Conservation (phyloP, 2,888 invertebrate genomes). For the Aspidapion aeneum region DNA sequence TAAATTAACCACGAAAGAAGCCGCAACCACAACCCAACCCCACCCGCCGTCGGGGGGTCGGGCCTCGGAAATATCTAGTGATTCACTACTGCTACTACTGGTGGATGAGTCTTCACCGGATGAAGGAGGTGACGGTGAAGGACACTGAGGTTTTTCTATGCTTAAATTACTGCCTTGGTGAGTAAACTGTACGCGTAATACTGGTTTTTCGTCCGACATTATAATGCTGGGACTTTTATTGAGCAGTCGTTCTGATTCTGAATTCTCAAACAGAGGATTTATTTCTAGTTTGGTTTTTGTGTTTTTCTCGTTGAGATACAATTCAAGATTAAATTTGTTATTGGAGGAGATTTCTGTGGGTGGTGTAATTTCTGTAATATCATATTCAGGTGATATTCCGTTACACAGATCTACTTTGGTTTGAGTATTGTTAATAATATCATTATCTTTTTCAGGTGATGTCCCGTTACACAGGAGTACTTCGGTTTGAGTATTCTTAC, state of each 20-base stretch:
- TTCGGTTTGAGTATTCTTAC: neutral
- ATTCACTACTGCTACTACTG: conserved; percentile 59
- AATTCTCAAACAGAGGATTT: conserved; percentile 27
- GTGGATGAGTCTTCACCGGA: conserved; percentile 37
- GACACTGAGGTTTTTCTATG: conserved; percentile 26
- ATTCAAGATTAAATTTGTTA: conserved; percentile 23
- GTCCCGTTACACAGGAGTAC: too few relatives aligned
- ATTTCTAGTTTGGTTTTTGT: conserved; percentile 24
- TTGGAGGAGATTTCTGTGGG: neutral
- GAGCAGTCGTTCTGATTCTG: conserved; percentile 19
- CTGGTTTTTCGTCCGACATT: conserved; percentile 42
- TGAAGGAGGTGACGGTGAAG: conserved; percentile 41
- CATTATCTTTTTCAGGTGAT: too few relatives aligned
- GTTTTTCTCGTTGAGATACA: conserved; percentile 30
- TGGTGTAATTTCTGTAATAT: neutral
- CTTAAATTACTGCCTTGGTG: conserved; percentile 41
- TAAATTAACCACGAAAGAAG: conserved; percentile 84
- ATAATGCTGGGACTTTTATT: conserved; percentile 18
- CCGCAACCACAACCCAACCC: conserved; percentile 91
- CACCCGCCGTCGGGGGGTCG: conserved; percentile 85
- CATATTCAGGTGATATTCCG: neutral
- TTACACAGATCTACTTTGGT: neutral
- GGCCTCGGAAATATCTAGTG: conserved; percentile 62
- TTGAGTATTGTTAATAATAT: too few relatives aligned
- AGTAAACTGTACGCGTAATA: conserved; percentile 59